Evolutionary conservation across 2,113 vertebrate species (phyloP).

Genomic region (Platysternon megacephalum): DNA sequence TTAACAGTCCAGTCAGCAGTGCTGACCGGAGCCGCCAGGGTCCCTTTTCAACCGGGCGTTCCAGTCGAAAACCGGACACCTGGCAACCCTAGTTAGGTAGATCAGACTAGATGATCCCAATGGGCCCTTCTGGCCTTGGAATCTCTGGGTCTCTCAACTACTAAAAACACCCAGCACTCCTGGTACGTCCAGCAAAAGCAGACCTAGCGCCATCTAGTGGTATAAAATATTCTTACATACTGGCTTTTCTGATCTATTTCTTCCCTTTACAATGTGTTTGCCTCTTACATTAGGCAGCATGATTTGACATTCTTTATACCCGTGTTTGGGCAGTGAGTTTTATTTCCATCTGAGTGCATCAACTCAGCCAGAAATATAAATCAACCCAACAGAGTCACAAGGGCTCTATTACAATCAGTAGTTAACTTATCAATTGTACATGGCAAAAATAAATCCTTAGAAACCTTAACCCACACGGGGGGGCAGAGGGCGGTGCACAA

Average conservation of each 20-base stretch:
- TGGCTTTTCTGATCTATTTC: not conserved
- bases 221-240: not conserved
- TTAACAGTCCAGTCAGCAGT: too few relatives aligned
- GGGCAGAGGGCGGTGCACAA: rapidly evolving
- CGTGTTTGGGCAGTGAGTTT: not conserved
- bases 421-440: not conserved
- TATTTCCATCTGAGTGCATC: not conserved
- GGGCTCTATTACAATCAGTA: not conserved
- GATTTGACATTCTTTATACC: not conserved
- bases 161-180: not conserved
- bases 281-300: not conserved
- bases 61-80: too few relatives aligned
- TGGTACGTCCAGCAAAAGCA: too few relatives aligned
- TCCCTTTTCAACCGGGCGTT: too few relatives aligned
- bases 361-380: not conserved
- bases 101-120: not conserved
- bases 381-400: not conserved
- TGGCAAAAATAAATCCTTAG: not conserved
- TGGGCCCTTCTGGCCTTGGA: not conserved
- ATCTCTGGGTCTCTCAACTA: too few relatives aligned
- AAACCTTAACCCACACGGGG: not conserved
- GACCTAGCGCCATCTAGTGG: not conserved
- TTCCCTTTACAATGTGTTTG: not conserved
- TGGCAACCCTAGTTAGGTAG: too few relatives aligned
- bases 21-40: too few relatives aligned